These are phyloP conservation scores for Elachura formosa DNA, from an alignment of 2,113 vertebrate species.

Conservation along the genomic window DNA sequence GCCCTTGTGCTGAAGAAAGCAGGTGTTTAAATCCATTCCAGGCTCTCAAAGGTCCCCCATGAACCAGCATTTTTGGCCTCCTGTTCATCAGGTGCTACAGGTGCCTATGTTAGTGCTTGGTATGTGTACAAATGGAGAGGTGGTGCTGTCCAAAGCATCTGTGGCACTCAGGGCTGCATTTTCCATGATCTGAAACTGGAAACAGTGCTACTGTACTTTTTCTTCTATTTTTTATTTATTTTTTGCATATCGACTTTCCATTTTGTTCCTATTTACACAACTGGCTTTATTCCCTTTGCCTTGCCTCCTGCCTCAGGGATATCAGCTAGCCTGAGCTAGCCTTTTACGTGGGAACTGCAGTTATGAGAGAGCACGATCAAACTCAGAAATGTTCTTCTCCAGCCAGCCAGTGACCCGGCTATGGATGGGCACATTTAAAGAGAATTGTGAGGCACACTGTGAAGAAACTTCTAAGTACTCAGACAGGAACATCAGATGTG, in stretches of 20 bases:
- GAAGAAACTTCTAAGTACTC: not conserved
- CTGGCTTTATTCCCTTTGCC: not conserved
- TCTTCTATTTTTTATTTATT: not conserved
- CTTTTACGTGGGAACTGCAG: not conserved
- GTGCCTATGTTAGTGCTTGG: not conserved
- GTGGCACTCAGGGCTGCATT: rapidly evolving
- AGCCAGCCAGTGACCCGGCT: not conserved
- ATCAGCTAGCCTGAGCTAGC: not conserved
- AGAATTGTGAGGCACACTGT: not conserved
- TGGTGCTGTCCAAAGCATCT: rapidly evolving
- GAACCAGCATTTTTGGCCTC: not conserved
- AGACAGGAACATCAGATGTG: not conserved
- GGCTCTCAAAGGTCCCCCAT: not conserved
- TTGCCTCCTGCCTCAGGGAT: not conserved
- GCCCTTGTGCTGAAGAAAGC: not conserved
- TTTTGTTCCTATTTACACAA: not conserved
- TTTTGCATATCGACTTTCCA: not conserved
- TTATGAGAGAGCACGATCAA: not conserved
- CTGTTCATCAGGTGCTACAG: not conserved
- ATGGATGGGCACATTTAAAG: not conserved
- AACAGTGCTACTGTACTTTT: not conserved
- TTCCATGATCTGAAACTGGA: not conserved
- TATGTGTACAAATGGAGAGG: rapidly evolving
- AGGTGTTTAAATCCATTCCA: not conserved
- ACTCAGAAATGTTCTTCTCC: not conserved